Evolutionary conservation across 1,140 invertebrate species (phyloP).

Genomic region (Lerema accius): DNA sequence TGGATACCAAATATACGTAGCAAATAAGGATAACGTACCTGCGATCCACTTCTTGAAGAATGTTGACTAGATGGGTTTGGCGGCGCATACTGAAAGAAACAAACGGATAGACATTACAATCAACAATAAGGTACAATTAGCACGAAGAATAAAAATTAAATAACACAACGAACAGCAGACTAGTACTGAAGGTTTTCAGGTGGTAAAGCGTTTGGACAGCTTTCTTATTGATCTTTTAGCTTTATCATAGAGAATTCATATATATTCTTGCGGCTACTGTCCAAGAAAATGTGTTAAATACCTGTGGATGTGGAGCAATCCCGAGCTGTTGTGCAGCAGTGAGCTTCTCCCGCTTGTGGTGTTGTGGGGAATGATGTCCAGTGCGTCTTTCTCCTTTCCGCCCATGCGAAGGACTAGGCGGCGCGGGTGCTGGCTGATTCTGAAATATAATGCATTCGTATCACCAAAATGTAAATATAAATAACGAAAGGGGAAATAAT

Average conservation of each 20-base stretch:
- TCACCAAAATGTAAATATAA: neutral
- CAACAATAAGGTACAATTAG: too few relatives aligned
- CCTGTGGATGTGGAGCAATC: slow-evolving; percentile 77
- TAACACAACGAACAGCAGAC: too few relatives aligned
- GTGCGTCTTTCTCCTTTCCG: slow-evolving; percentile 69
- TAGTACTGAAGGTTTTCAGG: neutral
- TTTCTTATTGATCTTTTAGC: too few relatives aligned
- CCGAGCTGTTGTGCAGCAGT: slow-evolving; percentile 78
- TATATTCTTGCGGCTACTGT: too few relatives aligned
- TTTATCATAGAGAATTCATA: too few relatives aligned
- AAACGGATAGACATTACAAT: neutral
- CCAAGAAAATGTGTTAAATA: too few relatives aligned
- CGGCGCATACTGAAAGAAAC: slow-evolving; percentile 61
- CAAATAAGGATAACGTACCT: slow-evolving; percentile 54
- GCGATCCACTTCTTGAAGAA: slow-evolving; percentile 61
- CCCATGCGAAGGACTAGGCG: slow-evolving; percentile 76
- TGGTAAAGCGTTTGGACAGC: too few relatives aligned
- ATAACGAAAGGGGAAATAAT: neutral
- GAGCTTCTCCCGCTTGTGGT: slow-evolving; percentile 76
- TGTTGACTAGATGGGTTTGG: slow-evolving; percentile 66
- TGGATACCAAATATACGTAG: too few relatives aligned
- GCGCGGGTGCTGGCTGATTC: slow-evolving; percentile 72
- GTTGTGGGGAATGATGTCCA: slow-evolving; percentile 70
- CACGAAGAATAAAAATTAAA: too few relatives aligned
- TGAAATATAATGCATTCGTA: slow-evolving; percentile 34